phyloP scores from a whole-genome alignment of 2,797 vertebrate genomes.

The Pteronotus mesoamericanus region DNA sequence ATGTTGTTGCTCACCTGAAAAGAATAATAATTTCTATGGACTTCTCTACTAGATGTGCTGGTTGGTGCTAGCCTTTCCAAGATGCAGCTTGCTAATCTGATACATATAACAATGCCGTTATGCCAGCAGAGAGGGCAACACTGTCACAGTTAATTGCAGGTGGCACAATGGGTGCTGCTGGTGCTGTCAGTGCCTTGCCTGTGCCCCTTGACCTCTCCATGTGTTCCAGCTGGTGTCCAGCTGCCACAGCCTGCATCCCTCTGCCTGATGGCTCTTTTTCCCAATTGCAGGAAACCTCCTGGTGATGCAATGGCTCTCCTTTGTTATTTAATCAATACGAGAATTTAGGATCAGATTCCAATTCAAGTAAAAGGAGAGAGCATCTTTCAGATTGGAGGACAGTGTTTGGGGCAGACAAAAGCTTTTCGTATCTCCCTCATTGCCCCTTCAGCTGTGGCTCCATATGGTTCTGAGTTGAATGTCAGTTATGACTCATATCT shows the following conservation, averaged over 20 bases:
- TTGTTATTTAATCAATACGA: not conserved
- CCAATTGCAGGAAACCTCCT: not conserved
- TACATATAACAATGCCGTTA: not conserved
- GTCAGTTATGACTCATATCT: not conserved
- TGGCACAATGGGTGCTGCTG: accelerated
- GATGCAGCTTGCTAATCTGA: not conserved
- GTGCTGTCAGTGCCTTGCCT: accelerated
- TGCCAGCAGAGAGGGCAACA: not conserved
- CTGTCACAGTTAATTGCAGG: not conserved
- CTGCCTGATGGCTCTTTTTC: not conserved
- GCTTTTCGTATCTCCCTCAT: not conserved
- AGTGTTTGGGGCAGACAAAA: not conserved
- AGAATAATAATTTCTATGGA: not conserved
- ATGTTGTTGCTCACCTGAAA: not conserved
- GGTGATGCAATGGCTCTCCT: not conserved
- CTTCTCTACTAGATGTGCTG: not conserved
- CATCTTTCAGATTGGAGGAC: not conserved
- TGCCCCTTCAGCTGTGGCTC: not conserved
- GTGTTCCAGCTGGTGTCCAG: not conserved
- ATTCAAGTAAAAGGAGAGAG: not conserved
- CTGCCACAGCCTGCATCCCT: not conserved
- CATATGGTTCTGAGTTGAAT: not conserved
- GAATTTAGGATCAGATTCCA: not conserved
- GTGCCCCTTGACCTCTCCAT: not conserved
- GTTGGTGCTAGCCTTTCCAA: not conserved